Evolutionary conservation across 2,888 invertebrate species (phyloP).

Genomic region (Coenonympha glycerion): DNA sequence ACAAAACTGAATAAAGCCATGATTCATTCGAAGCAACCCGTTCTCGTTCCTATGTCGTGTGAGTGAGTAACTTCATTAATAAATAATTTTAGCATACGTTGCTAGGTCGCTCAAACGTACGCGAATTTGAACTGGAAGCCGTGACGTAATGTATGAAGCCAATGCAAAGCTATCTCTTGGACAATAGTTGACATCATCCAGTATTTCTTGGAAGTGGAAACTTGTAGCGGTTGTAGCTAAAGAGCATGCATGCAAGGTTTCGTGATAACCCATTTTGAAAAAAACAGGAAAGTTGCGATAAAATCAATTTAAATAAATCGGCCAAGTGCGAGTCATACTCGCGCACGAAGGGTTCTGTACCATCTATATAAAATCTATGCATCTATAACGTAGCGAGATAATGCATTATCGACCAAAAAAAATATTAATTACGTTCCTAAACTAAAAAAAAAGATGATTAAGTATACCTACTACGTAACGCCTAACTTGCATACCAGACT

Average conservation of each 20-base stretch:
- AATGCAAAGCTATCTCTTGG: slow-evolving; percentile 14
- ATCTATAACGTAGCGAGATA: too few relatives aligned
- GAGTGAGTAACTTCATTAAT: slow-evolving; percentile 19
- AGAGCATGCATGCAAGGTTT: slow-evolving; percentile 18
- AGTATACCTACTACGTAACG: too few relatives aligned
- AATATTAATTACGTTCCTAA: too few relatives aligned
- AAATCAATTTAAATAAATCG: too few relatives aligned
- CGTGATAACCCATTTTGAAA: slow-evolving; percentile 9
- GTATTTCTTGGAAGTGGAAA: slow-evolving; percentile 46
- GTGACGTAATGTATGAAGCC: slow-evolving; percentile 27
- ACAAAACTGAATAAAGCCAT: slow-evolving; percentile 35
- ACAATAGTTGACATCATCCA: slow-evolving; percentile 45
- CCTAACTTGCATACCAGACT: too few relatives aligned
- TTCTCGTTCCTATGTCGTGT: slow-evolving; percentile 14
- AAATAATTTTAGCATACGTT: slow-evolving; percentile 31
- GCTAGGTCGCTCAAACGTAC: slow-evolving; percentile 19
- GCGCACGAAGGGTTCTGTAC: too few relatives aligned
- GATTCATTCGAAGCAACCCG: slow-evolving; percentile 25
- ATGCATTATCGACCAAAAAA: too few relatives aligned
- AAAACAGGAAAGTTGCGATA: neutral
- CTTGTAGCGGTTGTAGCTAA: slow-evolving; percentile 19
- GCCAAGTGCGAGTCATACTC: too few relatives aligned
- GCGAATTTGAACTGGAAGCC: slow-evolving; percentile 3
- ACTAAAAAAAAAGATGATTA: too few relatives aligned
- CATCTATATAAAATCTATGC: too few relatives aligned